A percentile compares a stretch with the other conserved stretches of the same genome.
Conservation (phyloP, 1,140 invertebrate species). For the Gerris buenoi region DNA sequence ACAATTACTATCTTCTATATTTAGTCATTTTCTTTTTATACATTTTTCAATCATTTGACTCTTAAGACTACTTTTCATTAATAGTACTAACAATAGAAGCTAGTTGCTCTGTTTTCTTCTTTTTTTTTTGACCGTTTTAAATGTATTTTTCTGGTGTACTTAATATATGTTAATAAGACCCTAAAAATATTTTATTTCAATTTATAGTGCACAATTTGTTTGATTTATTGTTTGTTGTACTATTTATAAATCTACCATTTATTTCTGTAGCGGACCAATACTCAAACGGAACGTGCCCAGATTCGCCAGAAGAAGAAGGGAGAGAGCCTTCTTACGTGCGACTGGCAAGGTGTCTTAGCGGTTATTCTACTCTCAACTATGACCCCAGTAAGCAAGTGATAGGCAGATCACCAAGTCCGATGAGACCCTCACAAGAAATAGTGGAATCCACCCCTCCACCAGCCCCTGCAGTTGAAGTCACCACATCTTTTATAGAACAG, state of each 20-base stretch:
- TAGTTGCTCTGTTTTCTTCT: too few relatives aligned
- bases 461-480: not conserved
- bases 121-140: too few relatives aligned
- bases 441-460: not conserved
- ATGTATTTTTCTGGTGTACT: too few relatives aligned
- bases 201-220: too few relatives aligned
- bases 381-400: slow-evolving; percentile 63
- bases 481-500: slow-evolving; percentile 64
- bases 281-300: not conserved
- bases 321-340: slow-evolving; percentile 67
- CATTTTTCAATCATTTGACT: too few relatives aligned
- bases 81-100: too few relatives aligned
- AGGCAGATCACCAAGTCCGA: slow-evolving; percentile 32
- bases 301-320: not conserved
- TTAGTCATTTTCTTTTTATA: too few relatives aligned
- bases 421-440: not conserved
- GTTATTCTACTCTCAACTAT: slow-evolving; percentile 67
- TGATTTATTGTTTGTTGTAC: not conserved
- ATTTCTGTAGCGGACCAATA: not conserved
- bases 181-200: too few relatives aligned
- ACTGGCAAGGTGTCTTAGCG: slow-evolving; percentile 75
- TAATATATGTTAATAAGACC: too few relatives aligned
- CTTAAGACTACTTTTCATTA: too few relatives aligned
- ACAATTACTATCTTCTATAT: too few relatives aligned
- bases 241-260: too few relatives aligned